Conservation (phyloP, 2,888 invertebrate genomes). For the Hydrotaea cyrtoneurina region DNA sequence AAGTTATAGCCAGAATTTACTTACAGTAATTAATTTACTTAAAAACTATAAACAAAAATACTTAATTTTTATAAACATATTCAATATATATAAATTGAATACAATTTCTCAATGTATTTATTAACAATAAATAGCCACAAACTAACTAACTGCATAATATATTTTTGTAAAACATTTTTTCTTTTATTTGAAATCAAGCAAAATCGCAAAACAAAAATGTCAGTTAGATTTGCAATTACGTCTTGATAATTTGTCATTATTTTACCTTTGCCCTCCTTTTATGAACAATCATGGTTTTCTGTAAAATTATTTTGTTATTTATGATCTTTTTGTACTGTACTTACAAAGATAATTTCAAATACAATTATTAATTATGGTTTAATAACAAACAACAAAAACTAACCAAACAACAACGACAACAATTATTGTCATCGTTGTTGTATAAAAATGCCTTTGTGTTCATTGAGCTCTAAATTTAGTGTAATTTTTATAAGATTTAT, state of each 20-base stretch:
- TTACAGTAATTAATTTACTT: constrained; percentile 24
- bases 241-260: no score
- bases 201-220: neutral
- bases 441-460: constrained; percentile 30
- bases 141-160: neutral
- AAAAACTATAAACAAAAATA: neutral
- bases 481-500: constrained; percentile 22
- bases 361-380: neutral
- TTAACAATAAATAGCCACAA: no score
- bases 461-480: constrained; percentile 35
- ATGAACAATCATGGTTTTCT: neutral
- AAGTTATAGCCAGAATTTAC: constrained; percentile 32
- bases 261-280: neutral
- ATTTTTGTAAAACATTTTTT: constrained; percentile 17
- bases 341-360: neutral
- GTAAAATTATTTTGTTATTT: neutral
- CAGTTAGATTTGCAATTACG: neutral
- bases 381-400: neutral
- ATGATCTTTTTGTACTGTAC: neutral
- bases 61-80: neutral
- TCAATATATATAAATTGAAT: neutral
- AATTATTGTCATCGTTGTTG: neutral
- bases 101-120: neutral
- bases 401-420: neutral
- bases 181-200: neutral